phyloP scores from a whole-genome alignment of 2,113 vertebrate species.

The Rhinoderma darwinii region DNA sequence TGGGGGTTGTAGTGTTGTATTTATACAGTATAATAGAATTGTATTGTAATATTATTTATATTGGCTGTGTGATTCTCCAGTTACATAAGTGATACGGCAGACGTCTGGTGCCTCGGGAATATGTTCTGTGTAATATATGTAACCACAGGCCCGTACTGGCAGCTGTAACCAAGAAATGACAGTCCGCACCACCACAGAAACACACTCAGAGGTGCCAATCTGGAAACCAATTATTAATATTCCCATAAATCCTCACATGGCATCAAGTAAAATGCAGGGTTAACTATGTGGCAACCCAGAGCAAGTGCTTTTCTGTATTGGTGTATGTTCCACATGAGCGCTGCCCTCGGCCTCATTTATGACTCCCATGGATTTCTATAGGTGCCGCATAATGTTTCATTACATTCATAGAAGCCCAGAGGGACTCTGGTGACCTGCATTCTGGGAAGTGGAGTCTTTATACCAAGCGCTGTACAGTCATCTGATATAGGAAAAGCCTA shows the following conservation, averaged over 20 bases:
- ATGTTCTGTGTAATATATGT: not conserved
- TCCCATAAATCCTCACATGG: not conserved
- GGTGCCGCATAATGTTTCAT: not conserved
- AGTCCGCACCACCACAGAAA: not conserved
- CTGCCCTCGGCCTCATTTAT: not conserved
- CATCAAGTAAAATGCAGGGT: not conserved
- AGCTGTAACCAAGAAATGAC: not conserved
- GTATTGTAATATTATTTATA: not conserved
- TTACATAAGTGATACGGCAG: constrained; percentile 6
- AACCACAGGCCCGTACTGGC: not conserved
- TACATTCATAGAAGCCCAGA: not conserved
- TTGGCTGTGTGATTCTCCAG: not conserved
- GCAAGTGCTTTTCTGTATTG: not conserved
- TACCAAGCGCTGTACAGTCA: no score
- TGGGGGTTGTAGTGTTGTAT: no score
- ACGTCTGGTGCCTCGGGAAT: not conserved
- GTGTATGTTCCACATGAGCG: not conserved
- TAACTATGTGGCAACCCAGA: not conserved
- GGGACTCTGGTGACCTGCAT: no score
- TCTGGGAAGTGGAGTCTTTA: no score
- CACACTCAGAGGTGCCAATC: not conserved
- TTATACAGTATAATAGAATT: no score
- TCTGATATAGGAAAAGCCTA: no score
- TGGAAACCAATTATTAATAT: not conserved
- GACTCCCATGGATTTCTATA: not conserved